Evolutionary conservation across 2,797 vertebrate genomes (phyloP).

Genomic region (Neosilurus mollespiculum): DNA sequence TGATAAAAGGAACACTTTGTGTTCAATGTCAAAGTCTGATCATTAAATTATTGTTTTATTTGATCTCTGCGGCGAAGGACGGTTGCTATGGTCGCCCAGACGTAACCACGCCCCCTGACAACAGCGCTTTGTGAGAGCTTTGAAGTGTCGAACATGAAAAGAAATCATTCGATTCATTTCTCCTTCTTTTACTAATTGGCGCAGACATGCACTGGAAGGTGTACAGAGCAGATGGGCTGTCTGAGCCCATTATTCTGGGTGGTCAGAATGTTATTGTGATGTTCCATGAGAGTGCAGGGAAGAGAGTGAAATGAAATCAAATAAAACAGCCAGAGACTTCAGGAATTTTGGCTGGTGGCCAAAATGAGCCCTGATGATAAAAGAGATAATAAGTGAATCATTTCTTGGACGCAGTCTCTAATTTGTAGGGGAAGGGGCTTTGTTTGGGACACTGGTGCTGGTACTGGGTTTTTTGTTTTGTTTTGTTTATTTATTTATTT

Average conservation of each 20-base stretch:
- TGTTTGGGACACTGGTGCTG: neutral
- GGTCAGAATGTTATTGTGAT: no score
- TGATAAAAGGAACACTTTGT: neutral
- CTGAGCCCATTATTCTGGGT: neutral
- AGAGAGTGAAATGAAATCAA: neutral
- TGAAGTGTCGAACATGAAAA: constrained; percentile 9
- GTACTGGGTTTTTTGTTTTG: constrained; percentile 45
- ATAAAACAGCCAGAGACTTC: neutral
- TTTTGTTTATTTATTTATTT: neutral
- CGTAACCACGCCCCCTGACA: constrained; percentile 48
- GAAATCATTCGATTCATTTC: neutral
- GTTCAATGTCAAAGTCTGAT: constrained; percentile 9
- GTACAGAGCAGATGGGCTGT: neutral
- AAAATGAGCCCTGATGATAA: neutral
- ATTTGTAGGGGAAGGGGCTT: neutral
- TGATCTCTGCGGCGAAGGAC: constrained; percentile 25
- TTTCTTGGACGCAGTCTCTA: neutral
- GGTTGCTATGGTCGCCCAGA: constrained; percentile 37
- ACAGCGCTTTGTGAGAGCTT: neutral
- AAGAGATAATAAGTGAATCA: neutral
- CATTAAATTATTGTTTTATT: constrained; percentile 36
- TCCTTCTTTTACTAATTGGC: neutral
- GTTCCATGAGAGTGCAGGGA: neutral
- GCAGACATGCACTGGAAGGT: no score
- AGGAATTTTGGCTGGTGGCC: neutral